Evolutionary conservation across 2,797 vertebrate species (phyloP).

Genomic region (Oryzias dopingdopingensis): DNA sequence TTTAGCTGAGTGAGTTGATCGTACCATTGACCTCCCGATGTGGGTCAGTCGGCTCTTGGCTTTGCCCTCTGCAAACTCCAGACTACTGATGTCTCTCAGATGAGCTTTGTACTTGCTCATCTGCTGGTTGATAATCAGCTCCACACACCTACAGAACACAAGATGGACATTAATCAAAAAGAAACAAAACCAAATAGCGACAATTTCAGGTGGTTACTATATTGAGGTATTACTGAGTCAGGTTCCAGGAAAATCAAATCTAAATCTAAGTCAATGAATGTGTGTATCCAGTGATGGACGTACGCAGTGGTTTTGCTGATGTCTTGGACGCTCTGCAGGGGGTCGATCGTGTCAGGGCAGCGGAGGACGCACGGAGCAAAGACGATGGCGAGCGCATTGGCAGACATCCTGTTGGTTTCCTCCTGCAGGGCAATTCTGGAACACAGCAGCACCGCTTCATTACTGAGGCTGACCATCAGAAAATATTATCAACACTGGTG

Average conservation of each 20-base stretch:
- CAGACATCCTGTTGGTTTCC: slow-evolving; percentile 97
- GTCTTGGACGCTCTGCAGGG: slow-evolving; percentile 94
- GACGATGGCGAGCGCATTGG: slow-evolving; percentile 95
- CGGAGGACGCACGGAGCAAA: slow-evolving; percentile 97
- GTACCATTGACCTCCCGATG: slow-evolving; percentile 94
- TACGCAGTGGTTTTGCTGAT: slow-evolving; percentile 98
- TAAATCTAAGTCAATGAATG: not conserved
- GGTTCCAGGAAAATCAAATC: too few relatives aligned
- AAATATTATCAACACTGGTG: too few relatives aligned
- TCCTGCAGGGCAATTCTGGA: slow-evolving; percentile 93
- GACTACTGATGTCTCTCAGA: slow-evolving; percentile 95
- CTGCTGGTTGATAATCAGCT: slow-evolving; percentile 92
- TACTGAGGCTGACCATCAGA: too few relatives aligned
- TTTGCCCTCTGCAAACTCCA: slow-evolving; percentile 97
- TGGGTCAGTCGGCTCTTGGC: slow-evolving; percentile 91
- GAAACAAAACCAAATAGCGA: not conserved
- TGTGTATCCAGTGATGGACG: slow-evolving; percentile 37
- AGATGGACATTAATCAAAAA: not conserved
- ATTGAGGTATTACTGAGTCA: too few relatives aligned
- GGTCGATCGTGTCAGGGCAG: slow-evolving; percentile 92
- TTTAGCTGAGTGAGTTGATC: slow-evolving; percentile 30
- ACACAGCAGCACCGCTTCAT: slow-evolving; percentile 1
- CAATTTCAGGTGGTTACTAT: too few relatives aligned
- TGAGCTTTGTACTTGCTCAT: slow-evolving; percentile 96
- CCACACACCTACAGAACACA: slow-evolving; percentile 83